phyloP scores from a whole-genome alignment of 2,888 invertebrate genomes.

The Pegoplata infirma region DNA sequence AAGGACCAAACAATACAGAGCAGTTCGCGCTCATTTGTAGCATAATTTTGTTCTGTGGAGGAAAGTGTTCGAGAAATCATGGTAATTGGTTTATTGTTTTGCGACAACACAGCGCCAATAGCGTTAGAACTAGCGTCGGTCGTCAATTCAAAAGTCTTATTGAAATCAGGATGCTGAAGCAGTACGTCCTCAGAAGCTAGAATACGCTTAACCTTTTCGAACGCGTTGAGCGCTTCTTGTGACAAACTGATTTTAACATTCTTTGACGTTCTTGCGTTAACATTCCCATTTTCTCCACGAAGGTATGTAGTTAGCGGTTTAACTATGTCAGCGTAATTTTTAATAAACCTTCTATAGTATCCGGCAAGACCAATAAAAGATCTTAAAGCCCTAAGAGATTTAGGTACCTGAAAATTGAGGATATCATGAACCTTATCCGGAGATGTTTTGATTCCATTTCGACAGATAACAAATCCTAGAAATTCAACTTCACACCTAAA shows the following conservation, averaged over 20 bases:
- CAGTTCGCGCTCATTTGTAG: constrained; percentile 17
- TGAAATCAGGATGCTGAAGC: constrained; percentile 48
- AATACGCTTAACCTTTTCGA: constrained; percentile 41
- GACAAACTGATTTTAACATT: constrained; percentile 29
- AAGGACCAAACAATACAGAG: constrained; percentile 11
- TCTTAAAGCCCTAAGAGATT: no score
- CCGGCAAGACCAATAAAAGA: no score
- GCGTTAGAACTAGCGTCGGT: constrained; percentile 23
- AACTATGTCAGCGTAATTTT: no score
- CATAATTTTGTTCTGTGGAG: constrained; percentile 7
- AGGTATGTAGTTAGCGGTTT: background rate
- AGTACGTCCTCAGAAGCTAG: constrained; percentile 37
- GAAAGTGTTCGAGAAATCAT: background rate
- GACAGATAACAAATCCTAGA: background rate
- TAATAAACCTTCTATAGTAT: background rate
- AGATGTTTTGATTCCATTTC: background rate
- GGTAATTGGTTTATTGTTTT: background rate
- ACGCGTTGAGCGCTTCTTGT: constrained; percentile 34
- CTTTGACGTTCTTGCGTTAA: background rate
- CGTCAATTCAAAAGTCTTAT: constrained; percentile 51
- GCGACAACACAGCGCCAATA: constrained; percentile 24
- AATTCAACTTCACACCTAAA: background rate
- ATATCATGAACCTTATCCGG: background rate
- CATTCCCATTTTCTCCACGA: background rate
- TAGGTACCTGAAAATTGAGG: background rate